phyloP scores from a whole-genome alignment of 1,140 invertebrate genomes.

The Linepithema humile region DNA sequence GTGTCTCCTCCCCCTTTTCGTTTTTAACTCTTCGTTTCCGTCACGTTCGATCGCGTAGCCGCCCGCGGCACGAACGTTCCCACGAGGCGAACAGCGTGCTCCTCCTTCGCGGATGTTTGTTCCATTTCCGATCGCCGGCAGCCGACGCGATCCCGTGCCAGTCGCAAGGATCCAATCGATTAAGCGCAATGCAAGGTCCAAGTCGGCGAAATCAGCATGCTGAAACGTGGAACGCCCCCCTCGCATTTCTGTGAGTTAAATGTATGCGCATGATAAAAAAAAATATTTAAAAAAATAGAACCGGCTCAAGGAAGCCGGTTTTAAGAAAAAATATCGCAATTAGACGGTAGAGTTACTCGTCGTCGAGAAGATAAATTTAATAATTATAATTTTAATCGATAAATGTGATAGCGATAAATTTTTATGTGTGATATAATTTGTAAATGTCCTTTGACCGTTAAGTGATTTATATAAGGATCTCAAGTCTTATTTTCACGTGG shows the following conservation, averaged over 20 bases:
- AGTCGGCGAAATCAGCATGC: constrained; percentile 12
- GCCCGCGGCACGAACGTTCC: constrained; percentile 20
- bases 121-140: constrained; percentile 25
- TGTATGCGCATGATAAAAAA: not conserved
- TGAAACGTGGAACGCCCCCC: constrained; percentile 6
- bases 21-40: constrained; percentile 2
- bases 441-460: no score
- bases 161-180: constrained; percentile 47
- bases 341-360: not conserved
- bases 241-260: not conserved
- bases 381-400: no score
- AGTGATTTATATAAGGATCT: not conserved
- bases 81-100: not conserved
- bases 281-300: not conserved
- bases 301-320: not conserved
- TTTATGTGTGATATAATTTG: no score
- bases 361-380: constrained; percentile 8
- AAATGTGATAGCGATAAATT: not conserved
- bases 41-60: constrained; percentile 15
- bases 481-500: not conserved
- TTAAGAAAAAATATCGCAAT: no score
- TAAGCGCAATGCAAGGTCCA: not conserved
- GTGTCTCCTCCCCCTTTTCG: not conserved
- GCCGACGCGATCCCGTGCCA: constrained; percentile 67
- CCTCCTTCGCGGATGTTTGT: constrained; percentile 9